phyloP scores from a whole-genome alignment of 2,888 invertebrate genomes.

The Drymonia ruficornis region DNA sequence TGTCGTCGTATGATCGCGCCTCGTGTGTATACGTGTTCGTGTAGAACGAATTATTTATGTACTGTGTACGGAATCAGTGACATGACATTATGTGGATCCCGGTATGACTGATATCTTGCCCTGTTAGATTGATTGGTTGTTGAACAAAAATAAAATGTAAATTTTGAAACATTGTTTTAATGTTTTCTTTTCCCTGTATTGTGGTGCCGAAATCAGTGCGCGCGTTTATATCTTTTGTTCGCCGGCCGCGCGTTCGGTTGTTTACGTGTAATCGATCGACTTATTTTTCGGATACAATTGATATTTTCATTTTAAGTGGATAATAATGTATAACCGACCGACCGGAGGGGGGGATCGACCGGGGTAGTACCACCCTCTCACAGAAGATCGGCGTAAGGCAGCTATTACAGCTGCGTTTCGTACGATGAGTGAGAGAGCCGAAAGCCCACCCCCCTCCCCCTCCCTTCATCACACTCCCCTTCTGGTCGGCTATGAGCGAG shows the following conservation, averaged over 20 bases:
- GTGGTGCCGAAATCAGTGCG: slow-evolving; percentile 18
- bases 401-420: no score
- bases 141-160: slow-evolving; percentile 58
- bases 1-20: slow-evolving; percentile 34
- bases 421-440: no score
- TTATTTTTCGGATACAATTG: no score
- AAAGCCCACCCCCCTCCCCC: no score
- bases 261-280: neutral
- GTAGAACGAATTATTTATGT: slow-evolving; percentile 18
- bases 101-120: slow-evolving; percentile 50
- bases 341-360: no score
- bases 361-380: no score
- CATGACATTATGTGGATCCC: slow-evolving; percentile 12
- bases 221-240: slow-evolving; percentile 67
- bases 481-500: no score
- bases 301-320: no score
- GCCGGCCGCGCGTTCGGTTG: slow-evolving; percentile 9
- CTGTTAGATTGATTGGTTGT: slow-evolving; percentile 70
- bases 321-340: no score
- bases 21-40: slow-evolving; percentile 19
- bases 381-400: no score
- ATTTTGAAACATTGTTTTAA: slow-evolving; percentile 25
- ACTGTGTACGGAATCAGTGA: slow-evolving; percentile 19
- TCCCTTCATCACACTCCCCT: no score
- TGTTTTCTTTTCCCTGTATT: neutral